Percentiles rank a stretch among this genome's conserved stretches.
These are phyloP conservation scores for Galeruca laticollis DNA, from an alignment of 2,888 invertebrate species.

Conservation along the genomic window DNA sequence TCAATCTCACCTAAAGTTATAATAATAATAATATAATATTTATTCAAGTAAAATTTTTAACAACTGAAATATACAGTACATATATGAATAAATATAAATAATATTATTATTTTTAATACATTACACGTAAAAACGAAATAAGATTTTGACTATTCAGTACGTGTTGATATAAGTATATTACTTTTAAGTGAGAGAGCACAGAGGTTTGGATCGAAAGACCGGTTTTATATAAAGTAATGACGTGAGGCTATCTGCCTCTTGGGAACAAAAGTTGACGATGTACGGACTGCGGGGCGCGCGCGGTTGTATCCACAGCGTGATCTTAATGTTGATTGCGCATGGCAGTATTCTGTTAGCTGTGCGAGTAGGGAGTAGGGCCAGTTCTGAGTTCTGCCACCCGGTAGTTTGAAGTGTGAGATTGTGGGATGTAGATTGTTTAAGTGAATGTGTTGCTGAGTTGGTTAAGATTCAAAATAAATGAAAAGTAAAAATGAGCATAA, in stretches of 20 bases:
- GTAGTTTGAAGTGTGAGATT: constrained; percentile 47
- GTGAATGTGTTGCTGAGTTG: constrained; percentile 35
- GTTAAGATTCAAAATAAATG: constrained; percentile 33
- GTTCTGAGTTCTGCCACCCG: constrained; percentile 51
- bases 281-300: constrained; percentile 40
- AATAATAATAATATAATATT: neutral
- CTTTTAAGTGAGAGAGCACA: constrained; percentile 27
- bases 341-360: constrained; percentile 39
- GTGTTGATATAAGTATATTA: constrained; percentile 20
- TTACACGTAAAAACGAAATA: constrained; percentile 3
- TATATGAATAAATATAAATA: no score
- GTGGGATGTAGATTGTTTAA: constrained; percentile 31
- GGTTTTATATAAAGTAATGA: constrained; percentile 34
- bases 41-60: no score
- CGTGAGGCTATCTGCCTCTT: constrained; percentile 38
- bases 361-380: constrained; percentile 44
- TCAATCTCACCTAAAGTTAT: neutral
- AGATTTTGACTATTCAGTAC: constrained; percentile 5
- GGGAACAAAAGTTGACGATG: constrained; percentile 34
- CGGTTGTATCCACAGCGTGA: constrained; percentile 46
- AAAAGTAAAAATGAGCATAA: constrained; percentile 61
- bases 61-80: no score
- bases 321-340: constrained; percentile 45
- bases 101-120: neutral
- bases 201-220: constrained; percentile 35